Base-by-base conservation (phyloP, 2,888 invertebrate genomes). In the Ichneumoninae sp. region DNA sequence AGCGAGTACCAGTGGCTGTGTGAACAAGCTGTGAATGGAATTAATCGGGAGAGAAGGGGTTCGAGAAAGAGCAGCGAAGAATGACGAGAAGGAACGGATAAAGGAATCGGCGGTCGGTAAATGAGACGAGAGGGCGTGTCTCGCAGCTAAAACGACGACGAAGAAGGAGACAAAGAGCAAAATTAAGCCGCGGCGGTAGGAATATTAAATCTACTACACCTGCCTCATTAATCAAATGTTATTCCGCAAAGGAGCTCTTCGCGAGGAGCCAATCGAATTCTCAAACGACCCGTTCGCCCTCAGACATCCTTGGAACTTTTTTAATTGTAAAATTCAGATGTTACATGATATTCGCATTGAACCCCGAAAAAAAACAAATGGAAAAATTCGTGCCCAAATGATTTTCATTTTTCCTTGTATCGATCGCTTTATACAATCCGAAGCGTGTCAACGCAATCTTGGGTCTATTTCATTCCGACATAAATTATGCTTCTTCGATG, bases 181-280 rank as follows among this genome's bases (percentile, higher is more conserved):
- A 74, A 62, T 57, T 57, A 74, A 74, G 47, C n/a, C 62, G 19
- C 36, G 26, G n/a, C 30, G 74, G n/a, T 62, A 22, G 33, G 62
- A 74, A 74, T 74, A 74, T 74, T 47, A 40, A 44, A 62, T 74
- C 74, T 62, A 16, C 26, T 36, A 68, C n/a, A 68, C n/a, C 70
- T 19, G 33, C 10, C n/a, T 40, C 40, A 66, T 66, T 40, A 19
- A 66, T 66, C 66, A 40, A 66, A 36, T 66, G 66, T 66, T 66
- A 40, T 40, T 66, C 36, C 19, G 4, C 19, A 19, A 40, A 40
- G 40, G 19, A 66, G 19, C 40, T 26, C 30, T 7, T 62, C 30
- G 33, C 57, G 57, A 26, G 7, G n/a, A 40, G 40, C 44, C 66
- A 66, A 66, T 66, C 66, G 66, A 57, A 57, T 13, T 57, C 57